Evolutionary conservation across 1,140 invertebrate species (phyloP), one percentile per base, ranked within the genome.

Genomic region (Anoplolepis gracilipes): DNA sequence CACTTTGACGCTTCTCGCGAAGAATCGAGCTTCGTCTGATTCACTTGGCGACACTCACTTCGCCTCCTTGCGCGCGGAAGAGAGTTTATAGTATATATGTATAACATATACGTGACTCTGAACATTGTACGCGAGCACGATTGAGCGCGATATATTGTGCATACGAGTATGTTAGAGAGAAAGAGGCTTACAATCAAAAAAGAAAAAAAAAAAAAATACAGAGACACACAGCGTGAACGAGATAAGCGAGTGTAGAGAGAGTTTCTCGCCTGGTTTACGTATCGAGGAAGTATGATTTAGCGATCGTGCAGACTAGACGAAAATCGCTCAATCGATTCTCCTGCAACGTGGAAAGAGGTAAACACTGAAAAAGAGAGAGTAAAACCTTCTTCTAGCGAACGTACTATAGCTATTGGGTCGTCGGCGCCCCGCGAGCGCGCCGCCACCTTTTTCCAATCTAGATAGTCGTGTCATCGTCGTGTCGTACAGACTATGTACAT

Each of bases 401-500:
- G 69, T 88, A 85, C 61, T 84, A 78, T 88, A 81, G 87, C 59
- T 88, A 85, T 33, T 64, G 39, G 87, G 57, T 75, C 75, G 86
- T 70, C 57, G 84, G 82, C 84, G 87, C 73, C 84, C 81, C 85
- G 87, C 65, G 49, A 61, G 49, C 55, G 84, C 90, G 77, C 87
- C 88, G 90, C 64, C 39, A 84, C 81, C 70, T 75, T 89, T 92
- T 92, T 93, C 91, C 92, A 93, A 88, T 92, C 87, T 93, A 93
- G 92, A 90, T 93, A 93, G 91, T 93, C 91, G 91, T 90, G 87
- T 92, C 91, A 90, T 92, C 92, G 90, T 91, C 87, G 78, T 82
- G 53, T 82, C 78, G 78, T 82, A 82, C 78, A 72, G 78, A 82
- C 78, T 73, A 82, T 82, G 78, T 82, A 82, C 78, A 82, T 82